Evolutionary conservation across 2,113 vertebrate genomes (phyloP), one percentile per base, ranked within the genome.

Genomic region (Pipa parva): DNA sequence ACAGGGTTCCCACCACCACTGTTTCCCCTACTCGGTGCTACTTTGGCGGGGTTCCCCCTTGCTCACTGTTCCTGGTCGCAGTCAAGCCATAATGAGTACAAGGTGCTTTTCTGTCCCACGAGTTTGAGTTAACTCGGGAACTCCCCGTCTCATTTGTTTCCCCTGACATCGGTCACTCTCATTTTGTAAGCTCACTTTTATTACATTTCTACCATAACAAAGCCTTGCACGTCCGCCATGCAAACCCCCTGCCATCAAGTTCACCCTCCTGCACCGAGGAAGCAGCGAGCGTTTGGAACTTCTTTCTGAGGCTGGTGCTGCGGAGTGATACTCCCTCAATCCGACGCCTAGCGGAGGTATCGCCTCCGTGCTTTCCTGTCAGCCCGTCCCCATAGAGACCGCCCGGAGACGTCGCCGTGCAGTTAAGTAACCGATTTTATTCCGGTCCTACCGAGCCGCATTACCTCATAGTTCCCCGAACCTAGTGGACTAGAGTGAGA

Each of bases 301-400:
- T 60, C 65, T 68, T 68, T 68, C 46, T 50, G 45, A 68, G 65
- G 56, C 65, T 68, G 65, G 65, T 68, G 65, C 65, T 18, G 65
- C 65, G 65, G 65, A 68, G 65, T 68, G 59, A 68, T 68, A 25
- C 28, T 3, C 7, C 17, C 1, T 13, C 31, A 17, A 8, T 24
- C 29, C 5, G 42, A 21, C 31, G 49, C 33, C 24, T 18, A 18
- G 65, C 57, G 65, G 65, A 68, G 45, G 56, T 21, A 68, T 68
- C 65, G 22, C 21, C 37, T 39, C 65, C 65, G 65, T 68, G 65
- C 65, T 51, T 28, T 51, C 33, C 65, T 68, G 65, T 68, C 56
- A 59, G 46, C 65, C 56, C 56, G 57, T 68, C 65, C 65, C 65
- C 65, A 68, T 68, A 68, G 65, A 68, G 65, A 68, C 65, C 65